Evolutionary conservation across 2,113 vertebrate genomes (phyloP).

Genomic region (Epinephelus cyanopodus): DNA sequence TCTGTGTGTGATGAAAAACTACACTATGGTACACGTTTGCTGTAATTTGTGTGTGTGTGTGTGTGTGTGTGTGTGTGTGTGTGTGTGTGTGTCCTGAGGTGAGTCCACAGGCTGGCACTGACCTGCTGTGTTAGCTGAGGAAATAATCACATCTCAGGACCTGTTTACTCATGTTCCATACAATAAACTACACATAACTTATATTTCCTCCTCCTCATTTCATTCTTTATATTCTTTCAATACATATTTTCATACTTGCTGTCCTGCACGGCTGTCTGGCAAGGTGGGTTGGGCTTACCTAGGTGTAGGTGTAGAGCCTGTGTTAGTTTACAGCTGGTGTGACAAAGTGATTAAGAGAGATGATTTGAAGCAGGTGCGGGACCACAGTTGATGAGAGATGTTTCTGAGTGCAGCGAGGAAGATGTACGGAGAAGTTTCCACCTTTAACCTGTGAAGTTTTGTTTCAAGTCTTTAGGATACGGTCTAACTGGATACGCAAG

Average conservation of each 20-base stretch:
- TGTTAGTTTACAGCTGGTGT: too few relatives aligned
- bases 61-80: conserved; percentile 12
- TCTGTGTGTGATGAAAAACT: neutral
- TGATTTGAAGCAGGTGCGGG: too few relatives aligned
- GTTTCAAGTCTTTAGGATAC: too few relatives aligned
- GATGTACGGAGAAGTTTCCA: too few relatives aligned
- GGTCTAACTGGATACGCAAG: too few relatives aligned
- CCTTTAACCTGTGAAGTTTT: too few relatives aligned
- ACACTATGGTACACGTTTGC: neutral
- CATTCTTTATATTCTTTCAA: neutral
- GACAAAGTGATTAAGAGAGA: too few relatives aligned
- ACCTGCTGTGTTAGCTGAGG: conserved; percentile 63
- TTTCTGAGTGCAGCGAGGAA: too few relatives aligned
- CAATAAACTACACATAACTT: neutral
- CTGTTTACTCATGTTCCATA: conserved; percentile 12
- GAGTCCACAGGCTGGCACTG: conserved; percentile 57
- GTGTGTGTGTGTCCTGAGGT: conserved; percentile 34
- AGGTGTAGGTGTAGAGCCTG: too few relatives aligned
- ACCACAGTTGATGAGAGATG: too few relatives aligned
- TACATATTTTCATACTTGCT: neutral
- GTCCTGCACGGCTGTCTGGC: too few relatives aligned
- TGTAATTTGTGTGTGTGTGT: conserved; percentile 7
- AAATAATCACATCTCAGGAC: conserved; percentile 30
- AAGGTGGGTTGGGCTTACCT: too few relatives aligned
- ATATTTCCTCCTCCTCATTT: neutral